phyloP scores from a whole-genome alignment of 2,888 invertebrate genomes.

The Tenthredo livida region DNA sequence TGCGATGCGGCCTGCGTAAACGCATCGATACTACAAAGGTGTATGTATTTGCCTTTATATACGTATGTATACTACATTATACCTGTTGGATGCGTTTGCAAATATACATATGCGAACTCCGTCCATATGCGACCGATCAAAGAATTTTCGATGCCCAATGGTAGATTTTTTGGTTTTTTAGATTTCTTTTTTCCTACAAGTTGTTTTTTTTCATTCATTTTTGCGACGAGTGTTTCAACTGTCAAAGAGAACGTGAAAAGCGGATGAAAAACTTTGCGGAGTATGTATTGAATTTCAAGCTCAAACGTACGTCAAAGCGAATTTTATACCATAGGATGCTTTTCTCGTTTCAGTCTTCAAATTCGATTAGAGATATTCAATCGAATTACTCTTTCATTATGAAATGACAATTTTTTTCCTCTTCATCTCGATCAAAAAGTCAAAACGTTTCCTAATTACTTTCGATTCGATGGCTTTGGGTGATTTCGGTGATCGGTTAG shows the following conservation, averaged over 20 bases:
- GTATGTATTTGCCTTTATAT: background rate
- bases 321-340: background rate
- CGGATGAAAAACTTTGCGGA: background rate
- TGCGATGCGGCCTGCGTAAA: slow-evolving; percentile 5
- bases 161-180: background rate
- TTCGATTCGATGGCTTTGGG: background rate
- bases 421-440: background rate
- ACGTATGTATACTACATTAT: background rate
- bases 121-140: background rate
- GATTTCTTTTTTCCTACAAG: no score
- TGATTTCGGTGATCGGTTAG: background rate
- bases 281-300: background rate
- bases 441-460: background rate
- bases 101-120: background rate
- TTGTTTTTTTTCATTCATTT: no score
- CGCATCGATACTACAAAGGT: background rate
- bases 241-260: no score
- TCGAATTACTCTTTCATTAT: background rate
- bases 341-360: background rate
- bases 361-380: background rate
- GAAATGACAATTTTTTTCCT: background rate
- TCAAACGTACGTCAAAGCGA: background rate
- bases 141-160: background rate
- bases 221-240: no score
- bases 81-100: background rate